These are phyloP conservation scores for Erythrolamprus reginae DNA, from an alignment of 2,113 vertebrate species.

Conservation along the genomic window DNA sequence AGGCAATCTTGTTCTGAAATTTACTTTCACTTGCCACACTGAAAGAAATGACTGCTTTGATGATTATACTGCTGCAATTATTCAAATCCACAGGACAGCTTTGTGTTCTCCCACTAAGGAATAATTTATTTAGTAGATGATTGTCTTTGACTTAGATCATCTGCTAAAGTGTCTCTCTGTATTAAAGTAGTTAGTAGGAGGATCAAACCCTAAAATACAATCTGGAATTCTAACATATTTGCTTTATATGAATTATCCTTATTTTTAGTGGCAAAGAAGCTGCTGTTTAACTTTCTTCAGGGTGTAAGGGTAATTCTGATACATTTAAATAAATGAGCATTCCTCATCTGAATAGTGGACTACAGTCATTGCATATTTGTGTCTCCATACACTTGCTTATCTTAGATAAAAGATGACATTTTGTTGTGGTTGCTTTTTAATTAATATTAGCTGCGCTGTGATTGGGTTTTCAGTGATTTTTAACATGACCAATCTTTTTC, in stretches of 20 bases:
- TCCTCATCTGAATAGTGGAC: background rate
- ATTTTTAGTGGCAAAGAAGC: slow-evolving; percentile 32
- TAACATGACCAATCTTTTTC: slow-evolving; percentile 24
- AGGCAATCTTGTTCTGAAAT: background rate
- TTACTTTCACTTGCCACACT: background rate
- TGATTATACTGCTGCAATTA: background rate
- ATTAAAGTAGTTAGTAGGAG: background rate
- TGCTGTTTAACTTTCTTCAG: slow-evolving; percentile 24
- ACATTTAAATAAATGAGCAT: background rate
- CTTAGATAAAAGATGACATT: background rate
- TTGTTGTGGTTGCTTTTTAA: background rate
- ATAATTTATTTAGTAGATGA: background rate
- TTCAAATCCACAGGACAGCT: background rate
- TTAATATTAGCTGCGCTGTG: background rate
- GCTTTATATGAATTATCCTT: slow-evolving; percentile 14
- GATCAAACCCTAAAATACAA: background rate
- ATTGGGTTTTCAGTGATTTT: background rate
- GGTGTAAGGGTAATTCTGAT: slow-evolving; percentile 37
- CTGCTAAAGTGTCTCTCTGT: background rate
- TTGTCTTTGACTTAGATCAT: background rate
- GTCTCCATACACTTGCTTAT: background rate
- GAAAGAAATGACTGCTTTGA: background rate
- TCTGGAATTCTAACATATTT: background rate
- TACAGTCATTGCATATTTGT: background rate
- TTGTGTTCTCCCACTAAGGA: background rate